phyloP scores from a whole-genome alignment of 2,113 vertebrate species.

The Halichoerus grypus region DNA sequence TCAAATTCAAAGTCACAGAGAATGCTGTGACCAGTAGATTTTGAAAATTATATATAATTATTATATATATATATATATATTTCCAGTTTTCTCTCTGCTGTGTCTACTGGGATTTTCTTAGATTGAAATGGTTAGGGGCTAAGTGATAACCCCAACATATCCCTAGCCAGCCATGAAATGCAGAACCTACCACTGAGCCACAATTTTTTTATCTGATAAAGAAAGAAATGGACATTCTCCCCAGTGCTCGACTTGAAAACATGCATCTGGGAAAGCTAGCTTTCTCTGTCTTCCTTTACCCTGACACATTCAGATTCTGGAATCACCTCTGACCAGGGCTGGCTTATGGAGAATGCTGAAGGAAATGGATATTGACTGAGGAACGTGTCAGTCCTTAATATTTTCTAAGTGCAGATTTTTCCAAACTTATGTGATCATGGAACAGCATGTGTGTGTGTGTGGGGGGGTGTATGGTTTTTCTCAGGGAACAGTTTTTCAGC shows the following conservation, averaged over 20 bases:
- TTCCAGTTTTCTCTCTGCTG: neutral
- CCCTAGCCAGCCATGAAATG: neutral
- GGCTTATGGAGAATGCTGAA: neutral
- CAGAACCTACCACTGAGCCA: neutral
- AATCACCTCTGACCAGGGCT: neutral
- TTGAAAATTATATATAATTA: neutral
- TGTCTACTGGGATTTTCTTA: neutral
- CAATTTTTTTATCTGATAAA: neutral
- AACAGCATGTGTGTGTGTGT: neutral
- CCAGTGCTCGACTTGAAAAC: neutral
- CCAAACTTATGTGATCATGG: neutral
- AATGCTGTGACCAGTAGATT: neutral
- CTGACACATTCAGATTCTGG: neutral
- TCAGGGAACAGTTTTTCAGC: neutral
- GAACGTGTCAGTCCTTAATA: neutral
- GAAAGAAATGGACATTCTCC: neutral
- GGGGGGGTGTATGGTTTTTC: neutral
- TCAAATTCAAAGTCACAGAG: neutral
- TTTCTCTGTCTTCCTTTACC: neutral
- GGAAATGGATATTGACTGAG: neutral
- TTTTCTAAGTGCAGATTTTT: neutral
- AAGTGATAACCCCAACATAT: neutral
- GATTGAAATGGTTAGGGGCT: neutral
- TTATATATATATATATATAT: neutral
- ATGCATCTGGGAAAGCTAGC: neutral